Base-by-base conservation (phyloP, 2,888 invertebrate species). In the Cylloceria caligata region DNA sequence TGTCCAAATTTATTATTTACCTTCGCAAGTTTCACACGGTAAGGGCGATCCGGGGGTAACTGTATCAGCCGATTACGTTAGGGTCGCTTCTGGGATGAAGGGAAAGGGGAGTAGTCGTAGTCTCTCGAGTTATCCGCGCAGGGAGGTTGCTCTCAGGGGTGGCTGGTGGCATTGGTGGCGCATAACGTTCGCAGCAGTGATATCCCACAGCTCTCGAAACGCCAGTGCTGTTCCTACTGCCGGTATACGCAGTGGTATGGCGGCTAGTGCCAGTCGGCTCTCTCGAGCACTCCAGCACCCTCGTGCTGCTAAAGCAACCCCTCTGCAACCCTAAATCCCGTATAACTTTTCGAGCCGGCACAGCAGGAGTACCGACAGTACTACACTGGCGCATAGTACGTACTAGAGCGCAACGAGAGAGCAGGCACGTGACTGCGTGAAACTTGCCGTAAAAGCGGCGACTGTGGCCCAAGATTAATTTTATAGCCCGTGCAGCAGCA, bases 1-100 rank as follows among this genome's bases (percentile, higher is more conserved):
- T 75, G 68, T 69, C 57, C 45, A 80, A 82, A 80, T 84, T 83
- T 83, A 84, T 83, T 82, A 83, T 85, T 85, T 80, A 82, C 79
- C 79, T 79, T 74, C 71, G 80, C 57, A 67, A 80, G 77, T 80
- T 85, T 82, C 84, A 81, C 80, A 85, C 77, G 80, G 21, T 60
- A 60, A n/a, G 24, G 60, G 55, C 36, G 74, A 64, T 45, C 30
- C 52, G 47, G 24, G 71, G 55, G 65, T 55, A 74, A 55, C 65
- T 19, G 79, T 75, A 82, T 79, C 75, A 82, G 67, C 76, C 79
- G 83, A 85, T 85, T 85, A 81, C 74, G 78, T 79, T 60, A 67
- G 71, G 82, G 72, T 76, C 72, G 52, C 45, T 60, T 9, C 45
- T 60, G 65, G 47, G 27, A 16, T 4, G 75, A 13, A 4, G n/a